Percentiles rank a stretch among this genome's conserved stretches.
Conservation (phyloP, 2,888 invertebrate genomes). For the Stenurella melanura region DNA sequence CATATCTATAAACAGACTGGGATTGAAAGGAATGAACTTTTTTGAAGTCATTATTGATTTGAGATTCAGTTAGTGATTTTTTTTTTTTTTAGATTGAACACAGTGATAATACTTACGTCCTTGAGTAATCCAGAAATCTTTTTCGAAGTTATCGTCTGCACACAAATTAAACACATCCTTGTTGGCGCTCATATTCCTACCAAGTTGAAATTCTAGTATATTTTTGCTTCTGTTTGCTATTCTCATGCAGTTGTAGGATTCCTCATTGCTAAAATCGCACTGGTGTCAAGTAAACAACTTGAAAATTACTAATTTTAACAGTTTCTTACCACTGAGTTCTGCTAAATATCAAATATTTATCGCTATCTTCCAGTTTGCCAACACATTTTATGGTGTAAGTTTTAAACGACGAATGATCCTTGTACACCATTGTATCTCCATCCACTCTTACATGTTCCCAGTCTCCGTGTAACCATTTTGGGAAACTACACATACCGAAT, state of each 20-base stretch:
- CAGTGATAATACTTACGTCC: constrained; percentile 76
- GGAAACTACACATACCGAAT: constrained; percentile 73
- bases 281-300: constrained; percentile 1
- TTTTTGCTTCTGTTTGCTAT: constrained; percentile 77
- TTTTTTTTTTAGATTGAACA: too few relatives aligned
- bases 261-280: constrained; percentile 75
- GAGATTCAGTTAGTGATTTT: too few relatives aligned
- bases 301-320: constrained; percentile 9
- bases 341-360: constrained; percentile 74
- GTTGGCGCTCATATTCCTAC: constrained; percentile 68
- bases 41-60: too few relatives aligned
- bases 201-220: constrained; percentile 78
- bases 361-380: constrained; percentile 67
- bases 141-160: constrained; percentile 73
- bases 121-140: constrained; percentile 78
- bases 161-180: constrained; percentile 67
- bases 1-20: too few relatives aligned
- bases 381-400: constrained; percentile 75
- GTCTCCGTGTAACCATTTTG: constrained; percentile 78
- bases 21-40: too few relatives aligned
- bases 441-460: constrained; percentile 77
- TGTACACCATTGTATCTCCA: constrained; percentile 73
- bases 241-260: constrained; percentile 77
- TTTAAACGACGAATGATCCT: constrained; percentile 75
- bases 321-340: constrained; percentile 76